Evolutionary conservation across 2,888 invertebrate genomes (phyloP), one percentile per base, ranked within the genome.

Genomic region (Myopa testacea): DNA sequence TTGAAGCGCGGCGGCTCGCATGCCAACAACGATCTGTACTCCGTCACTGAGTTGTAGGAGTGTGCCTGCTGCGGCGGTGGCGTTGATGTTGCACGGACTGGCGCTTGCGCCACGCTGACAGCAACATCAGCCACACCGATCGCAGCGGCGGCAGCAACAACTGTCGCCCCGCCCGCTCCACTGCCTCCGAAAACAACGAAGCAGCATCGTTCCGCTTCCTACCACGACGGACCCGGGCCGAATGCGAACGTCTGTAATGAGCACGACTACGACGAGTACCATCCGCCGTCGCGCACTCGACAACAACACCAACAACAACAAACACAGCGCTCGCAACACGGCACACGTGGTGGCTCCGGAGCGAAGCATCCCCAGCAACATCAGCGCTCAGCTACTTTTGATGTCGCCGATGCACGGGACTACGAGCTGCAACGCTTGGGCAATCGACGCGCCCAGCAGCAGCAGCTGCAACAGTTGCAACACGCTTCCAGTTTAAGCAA

Each of bases 31-130:
- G 92, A 93, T 87, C 87, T 95, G 81, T 95, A 94, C 87, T 95
- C 94, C 72, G 94, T 95, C 82, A 94, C 95, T 77, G 94, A 92
- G 86, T 91, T 93, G 90, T 93, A 92, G 90, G 89, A 89, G 85
- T 89, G 89, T 87, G 89, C 89, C 86, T 89, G 89, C 88, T 89
- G 89, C 88, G 89, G 89, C 84, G 89, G 88, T 83, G 89, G 89
- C 81, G 89, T 89, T 84, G 88, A 89, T 88, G 85, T 88, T 81
- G 85, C 87, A 84, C 87, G 88, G 79, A 87, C 88, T 82, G 82
- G 67, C 63, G 58, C 40, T 67, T 60, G 75, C 71, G 75, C 77
- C 68, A 81, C 80, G 74, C 79, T 80, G 75, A 52, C 80, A 77
- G 77, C 87, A 82, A 82, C 86, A 82, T 84, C 86, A 80, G 83